Conservation (phyloP, 2,797 vertebrate species). For the Arctocebus calabarensis region DNA sequence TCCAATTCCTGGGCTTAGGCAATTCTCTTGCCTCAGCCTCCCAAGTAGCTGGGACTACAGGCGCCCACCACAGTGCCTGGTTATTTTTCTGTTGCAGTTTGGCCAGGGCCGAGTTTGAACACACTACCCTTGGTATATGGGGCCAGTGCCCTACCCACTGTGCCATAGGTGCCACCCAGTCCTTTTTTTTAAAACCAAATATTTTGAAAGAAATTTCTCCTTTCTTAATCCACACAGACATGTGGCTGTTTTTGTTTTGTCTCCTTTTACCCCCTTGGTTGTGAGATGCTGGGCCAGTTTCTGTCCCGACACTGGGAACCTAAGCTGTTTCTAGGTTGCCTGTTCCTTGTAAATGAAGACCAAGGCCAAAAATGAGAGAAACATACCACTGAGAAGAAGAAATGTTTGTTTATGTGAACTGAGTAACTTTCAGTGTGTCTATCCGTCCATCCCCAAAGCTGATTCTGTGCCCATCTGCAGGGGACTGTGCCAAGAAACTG, state of each 20-base stretch:
- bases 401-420: background rate
- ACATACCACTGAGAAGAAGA: background rate
- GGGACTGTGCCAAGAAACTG: background rate
- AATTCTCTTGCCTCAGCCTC: too few species aligned
- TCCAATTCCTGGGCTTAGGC: too few species aligned
- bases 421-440: background rate
- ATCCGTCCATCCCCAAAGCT: background rate
- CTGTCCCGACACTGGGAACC: accelerated
- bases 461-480: accelerated
- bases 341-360: background rate
- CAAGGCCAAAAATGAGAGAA: background rate
- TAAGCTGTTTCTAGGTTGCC: background rate
- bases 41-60: too few species aligned
- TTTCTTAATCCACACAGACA: background rate
- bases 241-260: background rate
- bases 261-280: background rate
- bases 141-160: too few species aligned
- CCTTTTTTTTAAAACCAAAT: background rate
- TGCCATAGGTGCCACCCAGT: too few species aligned
- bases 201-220: background rate
- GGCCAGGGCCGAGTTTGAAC: too few species aligned
- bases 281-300: background rate
- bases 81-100: too few species aligned
- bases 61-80: too few species aligned
- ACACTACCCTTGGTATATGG: too few species aligned